Conservation (phyloP, 2,888 invertebrate genomes). For the Drosophila peninsularis region DNA sequence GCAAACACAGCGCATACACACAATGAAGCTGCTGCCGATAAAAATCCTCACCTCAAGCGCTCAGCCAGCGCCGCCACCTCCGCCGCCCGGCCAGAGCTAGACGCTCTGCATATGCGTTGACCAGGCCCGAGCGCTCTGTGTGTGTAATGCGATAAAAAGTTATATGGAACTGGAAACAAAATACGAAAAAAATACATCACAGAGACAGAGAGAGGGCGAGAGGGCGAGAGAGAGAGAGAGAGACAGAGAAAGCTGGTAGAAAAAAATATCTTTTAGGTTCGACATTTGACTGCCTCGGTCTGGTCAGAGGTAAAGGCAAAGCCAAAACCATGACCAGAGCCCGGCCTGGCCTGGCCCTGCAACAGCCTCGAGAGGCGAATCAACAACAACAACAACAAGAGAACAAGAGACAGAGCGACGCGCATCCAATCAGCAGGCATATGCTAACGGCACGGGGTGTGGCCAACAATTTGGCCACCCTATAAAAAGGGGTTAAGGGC, state of each 20-base stretch:
- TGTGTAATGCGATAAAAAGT: constrained; percentile 62
- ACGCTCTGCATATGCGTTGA: constrained; percentile 55
- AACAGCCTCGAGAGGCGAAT: constrained; percentile 51
- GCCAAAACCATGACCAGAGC: constrained; percentile 26
- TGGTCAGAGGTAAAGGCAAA: constrained; percentile 44
- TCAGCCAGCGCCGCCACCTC: constrained; percentile 8
- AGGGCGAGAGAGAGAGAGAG: constrained; percentile 7
- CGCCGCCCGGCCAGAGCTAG: background rate
- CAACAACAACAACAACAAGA: constrained; percentile 28
- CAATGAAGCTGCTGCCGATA: constrained; percentile 65
- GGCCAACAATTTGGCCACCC: constrained; percentile 61
- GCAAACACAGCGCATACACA: constrained; percentile 41
- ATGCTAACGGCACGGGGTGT: constrained; percentile 64
- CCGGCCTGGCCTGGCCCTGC: constrained; percentile 28
- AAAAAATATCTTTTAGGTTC: constrained; percentile 64
- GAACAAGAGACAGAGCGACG: constrained; percentile 33
- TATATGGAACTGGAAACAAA: constrained; percentile 45
- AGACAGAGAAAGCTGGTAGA: background rate
- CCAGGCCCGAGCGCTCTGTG: constrained; percentile 19
- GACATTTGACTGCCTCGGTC: constrained; percentile 68
- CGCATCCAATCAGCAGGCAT: constrained; percentile 71
- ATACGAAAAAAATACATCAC: constrained; percentile 2
- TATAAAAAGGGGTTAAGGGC: constrained; percentile 33
- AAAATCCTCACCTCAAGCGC: constrained; percentile 62
- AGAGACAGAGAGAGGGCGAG: constrained; percentile 8